Evolutionary conservation across 2,797 vertebrate species (phyloP).

Genomic region (Oreortyx pictus): DNA sequence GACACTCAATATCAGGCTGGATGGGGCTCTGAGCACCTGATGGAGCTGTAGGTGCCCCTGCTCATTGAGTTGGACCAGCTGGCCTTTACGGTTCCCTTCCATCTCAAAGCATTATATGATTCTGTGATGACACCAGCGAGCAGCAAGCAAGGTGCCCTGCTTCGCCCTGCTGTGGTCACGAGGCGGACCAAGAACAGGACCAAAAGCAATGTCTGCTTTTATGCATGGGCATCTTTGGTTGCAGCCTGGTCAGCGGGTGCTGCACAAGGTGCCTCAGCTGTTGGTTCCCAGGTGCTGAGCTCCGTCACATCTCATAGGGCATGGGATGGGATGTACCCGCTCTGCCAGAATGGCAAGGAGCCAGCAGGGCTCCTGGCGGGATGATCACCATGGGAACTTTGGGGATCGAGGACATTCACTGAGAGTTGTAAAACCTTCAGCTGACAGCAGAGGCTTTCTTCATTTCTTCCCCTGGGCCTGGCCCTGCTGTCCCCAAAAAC

Average conservation of each 20-base stretch:
- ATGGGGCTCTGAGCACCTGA: too few species aligned
- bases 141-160: slow-evolving; percentile 34
- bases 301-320: fast-evolving
- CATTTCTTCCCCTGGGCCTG: slow-evolving; percentile 22
- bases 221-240: background rate
- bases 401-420: background rate
- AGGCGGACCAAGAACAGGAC: background rate
- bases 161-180: background rate
- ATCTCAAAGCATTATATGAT: too few species aligned
- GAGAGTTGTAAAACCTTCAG: slow-evolving; percentile 56
- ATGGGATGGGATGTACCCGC: fast-evolving
- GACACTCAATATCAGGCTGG: too few species aligned
- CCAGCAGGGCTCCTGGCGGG: slow-evolving; percentile 26
- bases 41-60: too few species aligned
- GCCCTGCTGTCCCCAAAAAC: slow-evolving; percentile 35
- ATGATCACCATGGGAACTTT: slow-evolving; percentile 67
- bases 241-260: background rate
- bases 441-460: slow-evolving; percentile 70
- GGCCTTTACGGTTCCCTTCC: too few species aligned
- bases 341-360: background rate
- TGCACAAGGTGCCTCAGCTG: background rate
- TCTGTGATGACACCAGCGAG: background rate
- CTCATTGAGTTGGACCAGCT: too few species aligned
- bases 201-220: background rate
- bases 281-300: background rate